phyloP scores from a whole-genome alignment of 2,113 vertebrate genomes.

The Pelecanoides urinatrix region DNA sequence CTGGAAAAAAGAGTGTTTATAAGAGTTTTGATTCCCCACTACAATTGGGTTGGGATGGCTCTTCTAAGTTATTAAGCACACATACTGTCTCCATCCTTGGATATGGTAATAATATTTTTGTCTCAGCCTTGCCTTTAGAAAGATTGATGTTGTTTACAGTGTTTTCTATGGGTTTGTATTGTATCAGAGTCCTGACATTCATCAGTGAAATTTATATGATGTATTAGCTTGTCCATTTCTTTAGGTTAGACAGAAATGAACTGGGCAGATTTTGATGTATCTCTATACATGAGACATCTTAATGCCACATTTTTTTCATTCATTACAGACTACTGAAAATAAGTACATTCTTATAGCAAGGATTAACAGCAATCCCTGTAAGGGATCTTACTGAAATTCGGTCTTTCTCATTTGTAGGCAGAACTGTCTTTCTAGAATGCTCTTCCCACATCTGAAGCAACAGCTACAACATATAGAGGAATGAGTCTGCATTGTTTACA shows the following conservation, averaged over 20 bases:
- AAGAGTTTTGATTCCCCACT: not conserved
- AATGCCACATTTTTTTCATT: not conserved
- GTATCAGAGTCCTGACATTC: not conserved
- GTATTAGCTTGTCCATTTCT: not conserved
- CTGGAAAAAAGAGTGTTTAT: not conserved
- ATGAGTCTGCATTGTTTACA: not conserved
- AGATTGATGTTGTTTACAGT: conserved; percentile 27
- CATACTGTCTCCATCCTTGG: not conserved
- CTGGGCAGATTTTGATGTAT: not conserved
- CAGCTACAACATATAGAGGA: not conserved
- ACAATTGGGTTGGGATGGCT: not conserved
- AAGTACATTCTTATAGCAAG: not conserved
- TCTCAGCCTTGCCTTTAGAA: not conserved
- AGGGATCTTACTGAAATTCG: not conserved
- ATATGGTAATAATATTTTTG: conserved; percentile 29
- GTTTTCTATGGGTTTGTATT: not conserved
- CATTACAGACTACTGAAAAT: not conserved
- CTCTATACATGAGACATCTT: not conserved
- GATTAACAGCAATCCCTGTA: not conserved
- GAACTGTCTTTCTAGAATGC: not conserved
- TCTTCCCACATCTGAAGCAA: not conserved
- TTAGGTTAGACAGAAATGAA: not conserved
- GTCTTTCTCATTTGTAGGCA: not conserved
- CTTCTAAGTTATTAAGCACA: not conserved
- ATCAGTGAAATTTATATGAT: conserved; percentile 23